phyloP scores from a whole-genome alignment of 2,888 invertebrate species.

The Hofmannophila pseudospretella region DNA sequence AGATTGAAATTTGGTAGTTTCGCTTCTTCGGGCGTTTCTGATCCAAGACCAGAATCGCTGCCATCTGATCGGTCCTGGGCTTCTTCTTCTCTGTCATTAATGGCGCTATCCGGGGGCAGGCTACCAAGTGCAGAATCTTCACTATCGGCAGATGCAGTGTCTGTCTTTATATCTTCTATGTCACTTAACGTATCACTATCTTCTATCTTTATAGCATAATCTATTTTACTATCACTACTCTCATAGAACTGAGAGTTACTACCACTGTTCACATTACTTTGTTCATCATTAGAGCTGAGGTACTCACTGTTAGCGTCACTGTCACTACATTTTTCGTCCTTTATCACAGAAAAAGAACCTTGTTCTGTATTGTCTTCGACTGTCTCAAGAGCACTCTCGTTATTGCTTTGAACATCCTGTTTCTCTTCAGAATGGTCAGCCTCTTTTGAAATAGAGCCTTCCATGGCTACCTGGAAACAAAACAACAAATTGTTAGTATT shows the following conservation, averaged over 20 bases:
- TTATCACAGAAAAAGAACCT: constrained; percentile 39
- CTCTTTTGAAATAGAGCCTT: constrained; percentile 20
- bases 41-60: constrained; percentile 90
- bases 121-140: constrained; percentile 81
- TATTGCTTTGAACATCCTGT: constrained; percentile 12
- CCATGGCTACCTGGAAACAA: constrained; percentile 49
- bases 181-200: constrained; percentile 74
- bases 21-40: constrained; percentile 82
- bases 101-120: constrained; percentile 65
- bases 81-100: constrained; percentile 76
- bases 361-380: constrained; percentile 30
- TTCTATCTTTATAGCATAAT: constrained; percentile 69
- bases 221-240: constrained; percentile 70
- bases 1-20: constrained; percentile 56
- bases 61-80: constrained; percentile 86
- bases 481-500: background rate
- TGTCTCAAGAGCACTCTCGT: constrained; percentile 22
- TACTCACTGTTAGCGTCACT: constrained; percentile 67
- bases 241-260: constrained; percentile 72
- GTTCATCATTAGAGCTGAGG: constrained; percentile 60
- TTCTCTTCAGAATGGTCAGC: constrained; percentile 19
- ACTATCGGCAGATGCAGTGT: constrained; percentile 75
- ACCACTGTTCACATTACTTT: constrained; percentile 53
- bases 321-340: constrained; percentile 57
- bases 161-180: constrained; percentile 72